phyloP scores from a whole-genome alignment of 2,888 invertebrate genomes.

The Apodemia zela region DNA sequence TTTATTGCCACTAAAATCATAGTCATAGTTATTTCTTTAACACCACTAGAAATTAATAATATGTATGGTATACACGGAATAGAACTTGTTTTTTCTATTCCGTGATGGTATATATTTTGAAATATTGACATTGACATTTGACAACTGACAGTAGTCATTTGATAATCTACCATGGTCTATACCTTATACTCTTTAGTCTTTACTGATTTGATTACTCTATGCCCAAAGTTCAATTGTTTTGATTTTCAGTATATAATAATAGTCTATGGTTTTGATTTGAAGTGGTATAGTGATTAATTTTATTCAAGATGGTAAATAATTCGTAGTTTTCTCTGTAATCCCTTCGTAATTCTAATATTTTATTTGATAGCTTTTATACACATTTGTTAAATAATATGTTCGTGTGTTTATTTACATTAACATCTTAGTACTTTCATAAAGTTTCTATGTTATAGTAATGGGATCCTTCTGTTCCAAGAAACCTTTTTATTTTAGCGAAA shows the following conservation, averaged over 20 bases:
- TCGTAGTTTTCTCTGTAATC: constrained; percentile 50
- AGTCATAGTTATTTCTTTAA: no score
- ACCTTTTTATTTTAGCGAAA: not conserved
- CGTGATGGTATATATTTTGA: not conserved
- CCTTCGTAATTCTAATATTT: constrained; percentile 21
- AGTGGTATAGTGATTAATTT: constrained; percentile 36
- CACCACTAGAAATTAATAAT: no score
- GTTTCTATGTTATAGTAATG: not conserved
- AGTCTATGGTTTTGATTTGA: constrained; percentile 30
- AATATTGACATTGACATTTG: not conserved
- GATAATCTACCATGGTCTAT: constrained; percentile 18
- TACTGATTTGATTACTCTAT: not conserved
- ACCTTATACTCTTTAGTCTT: not conserved
- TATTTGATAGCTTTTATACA: not conserved
- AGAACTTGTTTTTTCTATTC: no score
- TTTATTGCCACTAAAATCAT: no score
- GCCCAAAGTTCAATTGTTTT: constrained; percentile 27
- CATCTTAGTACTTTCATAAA: constrained; percentile 8
- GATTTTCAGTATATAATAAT: constrained; percentile 33
- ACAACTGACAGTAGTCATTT: constrained; percentile 25
- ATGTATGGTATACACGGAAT: no score
- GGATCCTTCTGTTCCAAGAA: not conserved
- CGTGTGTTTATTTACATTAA: constrained; percentile 43
- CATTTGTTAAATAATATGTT: constrained; percentile 31
- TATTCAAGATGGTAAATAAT: constrained; percentile 68